Evolutionary conservation across 2,797 vertebrate genomes (phyloP).

Genomic region (Tapera naevia): DNA sequence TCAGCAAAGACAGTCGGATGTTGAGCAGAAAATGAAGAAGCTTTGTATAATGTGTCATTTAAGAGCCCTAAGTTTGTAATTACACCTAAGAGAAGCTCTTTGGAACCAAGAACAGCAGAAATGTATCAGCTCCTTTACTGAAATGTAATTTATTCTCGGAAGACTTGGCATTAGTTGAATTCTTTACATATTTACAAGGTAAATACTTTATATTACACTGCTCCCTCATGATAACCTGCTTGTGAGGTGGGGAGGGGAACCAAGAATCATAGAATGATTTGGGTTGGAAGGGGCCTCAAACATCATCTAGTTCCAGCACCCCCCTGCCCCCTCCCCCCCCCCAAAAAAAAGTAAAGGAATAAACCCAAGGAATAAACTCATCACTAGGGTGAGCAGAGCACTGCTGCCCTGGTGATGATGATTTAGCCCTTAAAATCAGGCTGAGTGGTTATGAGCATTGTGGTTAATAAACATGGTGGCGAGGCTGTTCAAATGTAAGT

Average conservation of each 20-base stretch:
- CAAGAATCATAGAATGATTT: too few relatives aligned
- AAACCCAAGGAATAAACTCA: neutral
- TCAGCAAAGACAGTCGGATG: neutral
- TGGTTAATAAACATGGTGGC: neutral
- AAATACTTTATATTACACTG: neutral
- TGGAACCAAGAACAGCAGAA: neutral
- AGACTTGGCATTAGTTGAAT: slow-evolving; percentile 12
- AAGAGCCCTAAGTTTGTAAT: slow-evolving; percentile 1
- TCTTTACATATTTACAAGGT: neutral
- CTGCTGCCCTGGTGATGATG: neutral
- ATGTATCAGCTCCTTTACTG: neutral
- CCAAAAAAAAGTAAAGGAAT: neutral
- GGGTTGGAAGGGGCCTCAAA: too few relatives aligned
- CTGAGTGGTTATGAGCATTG: neutral
- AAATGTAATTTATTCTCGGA: neutral
- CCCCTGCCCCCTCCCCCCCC: too few relatives aligned
- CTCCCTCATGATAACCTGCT: neutral
- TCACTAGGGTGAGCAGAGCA: neutral
- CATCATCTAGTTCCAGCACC: too few relatives aligned
- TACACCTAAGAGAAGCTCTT: neutral
- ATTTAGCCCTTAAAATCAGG: neutral
- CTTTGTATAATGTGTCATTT: neutral
- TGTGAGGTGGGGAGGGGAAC: neutral
- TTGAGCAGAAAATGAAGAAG: slow-evolving; percentile 9
- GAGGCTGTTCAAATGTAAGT: slow-evolving; percentile 4